phyloP scores from a whole-genome alignment of 2,113 vertebrate genomes.

The Chlorodrepanis virens region DNA sequence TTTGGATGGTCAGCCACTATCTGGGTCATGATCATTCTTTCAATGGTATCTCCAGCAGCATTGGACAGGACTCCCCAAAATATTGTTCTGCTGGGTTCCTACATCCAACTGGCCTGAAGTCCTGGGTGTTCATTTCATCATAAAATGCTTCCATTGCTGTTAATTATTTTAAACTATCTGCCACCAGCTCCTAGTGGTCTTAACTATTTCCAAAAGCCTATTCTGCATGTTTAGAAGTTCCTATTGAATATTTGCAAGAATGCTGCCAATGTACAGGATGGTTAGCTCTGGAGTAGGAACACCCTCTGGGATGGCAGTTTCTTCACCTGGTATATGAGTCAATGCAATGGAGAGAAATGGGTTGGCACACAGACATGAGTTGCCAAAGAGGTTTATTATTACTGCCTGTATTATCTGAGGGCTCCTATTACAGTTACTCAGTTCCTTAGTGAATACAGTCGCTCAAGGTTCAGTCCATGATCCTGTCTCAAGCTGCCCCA shows the following conservation, averaged over 20 bases:
- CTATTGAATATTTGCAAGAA: not conserved
- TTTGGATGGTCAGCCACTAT: not conserved
- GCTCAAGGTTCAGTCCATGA: not conserved
- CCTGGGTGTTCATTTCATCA: not conserved
- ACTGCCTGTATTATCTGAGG: not conserved
- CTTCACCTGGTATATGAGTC: not conserved
- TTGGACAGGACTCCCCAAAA: not conserved
- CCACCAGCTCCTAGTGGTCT: not conserved
- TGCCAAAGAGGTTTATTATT: not conserved
- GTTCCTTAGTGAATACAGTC: not conserved
- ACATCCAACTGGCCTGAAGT: fast-evolving
- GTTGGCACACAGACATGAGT: not conserved
- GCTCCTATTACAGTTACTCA: fast-evolving
- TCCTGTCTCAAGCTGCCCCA: not conserved
- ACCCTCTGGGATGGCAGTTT: not conserved
- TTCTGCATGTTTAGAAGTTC: not conserved
- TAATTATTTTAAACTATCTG: not conserved
- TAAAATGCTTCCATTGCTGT: not conserved
- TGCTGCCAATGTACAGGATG: not conserved
- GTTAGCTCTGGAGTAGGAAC: not conserved
- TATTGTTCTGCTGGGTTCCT: not conserved
- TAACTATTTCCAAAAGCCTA: not conserved
- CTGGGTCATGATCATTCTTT: not conserved
- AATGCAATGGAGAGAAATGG: not conserved
- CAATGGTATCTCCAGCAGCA: not conserved